phyloP scores from a whole-genome alignment of 2,113 vertebrate genomes.

The Machaerirhynchus nigripectus region DNA sequence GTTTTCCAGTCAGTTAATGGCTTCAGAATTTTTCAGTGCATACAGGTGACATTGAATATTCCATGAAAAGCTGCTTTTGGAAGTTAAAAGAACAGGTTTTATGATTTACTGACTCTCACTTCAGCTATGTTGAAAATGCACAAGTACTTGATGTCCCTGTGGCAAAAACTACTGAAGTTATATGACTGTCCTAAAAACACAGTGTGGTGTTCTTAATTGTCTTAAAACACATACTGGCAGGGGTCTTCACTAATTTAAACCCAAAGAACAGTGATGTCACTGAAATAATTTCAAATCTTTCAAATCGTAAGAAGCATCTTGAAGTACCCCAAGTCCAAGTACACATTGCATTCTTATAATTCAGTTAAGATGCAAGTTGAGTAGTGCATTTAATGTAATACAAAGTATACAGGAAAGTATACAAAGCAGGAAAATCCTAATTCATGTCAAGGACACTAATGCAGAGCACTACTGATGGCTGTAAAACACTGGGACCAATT shows the following conservation, averaged over 20 bases:
- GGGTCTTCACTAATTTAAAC: not conserved
- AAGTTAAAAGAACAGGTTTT: not conserved
- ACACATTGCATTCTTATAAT: not conserved
- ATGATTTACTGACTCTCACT: not conserved
- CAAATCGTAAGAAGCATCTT: not conserved
- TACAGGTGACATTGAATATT: not conserved
- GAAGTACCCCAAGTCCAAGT: not conserved
- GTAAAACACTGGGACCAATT: not conserved
- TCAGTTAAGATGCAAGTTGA: not conserved
- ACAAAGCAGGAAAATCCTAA: not conserved
- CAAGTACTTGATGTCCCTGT: not conserved
- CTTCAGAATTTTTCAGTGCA: not conserved
- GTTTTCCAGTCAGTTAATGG: not conserved
- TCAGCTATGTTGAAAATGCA: not conserved
- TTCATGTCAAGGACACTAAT: not conserved
- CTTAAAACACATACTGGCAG: not conserved
- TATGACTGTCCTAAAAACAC: not conserved
- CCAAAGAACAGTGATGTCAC: not conserved
- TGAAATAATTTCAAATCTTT: not conserved
- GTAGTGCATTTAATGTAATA: not conserved
- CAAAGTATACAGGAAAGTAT: no score
- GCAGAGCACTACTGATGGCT: not conserved
- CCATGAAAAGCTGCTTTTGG: not conserved
- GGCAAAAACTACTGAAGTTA: not conserved
- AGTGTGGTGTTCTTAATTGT: not conserved